Evolutionary conservation across 2,888 invertebrate species (phyloP), one percentile per base, ranked within the genome.

Genomic region (Lamellibrachia columna): DNA sequence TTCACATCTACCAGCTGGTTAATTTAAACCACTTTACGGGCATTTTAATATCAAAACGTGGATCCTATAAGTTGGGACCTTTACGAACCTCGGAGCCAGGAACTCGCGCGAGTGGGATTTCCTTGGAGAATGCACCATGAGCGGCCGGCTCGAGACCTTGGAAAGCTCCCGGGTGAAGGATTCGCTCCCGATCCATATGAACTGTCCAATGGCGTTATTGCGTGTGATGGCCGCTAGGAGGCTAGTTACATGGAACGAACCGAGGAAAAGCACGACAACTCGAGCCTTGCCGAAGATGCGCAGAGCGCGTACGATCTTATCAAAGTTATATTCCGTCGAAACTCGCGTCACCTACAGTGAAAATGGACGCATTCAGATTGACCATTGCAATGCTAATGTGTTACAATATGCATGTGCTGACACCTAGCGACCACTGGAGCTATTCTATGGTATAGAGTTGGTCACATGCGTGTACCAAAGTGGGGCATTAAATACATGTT

Each of bases 61-160:
- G 75, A 11, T 2, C 75, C 4, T 15, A 40, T 40, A 40, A 40
- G 40, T 75, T 75, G 9, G 55, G 8, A 3, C 55, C 22, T 75
- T 75, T 75, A 75, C 75, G 22, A 75, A 75, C 75, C 75, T 75
- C 75, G 75, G n/a, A 75, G 75, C 75, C 75, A 75, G 75, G 75
- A 22, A 75, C 75, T 75, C 75, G 15, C 6, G 75, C 75, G 15
- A n/a, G n/a, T n/a, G 75, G 75, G 22, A 75, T 75, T n/a, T 75
- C 75, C 75, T n/a, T 75, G n/a, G 75, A 75, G 75, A 75, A 75
- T 6, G 75, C 75, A 0, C 75, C 75, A 75, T 22, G 75, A 22
- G 75, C 75, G 22, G 75, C 75, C 75, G 75, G 75, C 22, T 75
- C 75, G 75, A 75, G 75, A 75, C 75, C 22, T 75, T 11, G 15